Evolutionary conservation across 2,797 vertebrate genomes (phyloP), one percentile per base, ranked within the genome.

Genomic region (Schizopygopsis malacanthus): DNA sequence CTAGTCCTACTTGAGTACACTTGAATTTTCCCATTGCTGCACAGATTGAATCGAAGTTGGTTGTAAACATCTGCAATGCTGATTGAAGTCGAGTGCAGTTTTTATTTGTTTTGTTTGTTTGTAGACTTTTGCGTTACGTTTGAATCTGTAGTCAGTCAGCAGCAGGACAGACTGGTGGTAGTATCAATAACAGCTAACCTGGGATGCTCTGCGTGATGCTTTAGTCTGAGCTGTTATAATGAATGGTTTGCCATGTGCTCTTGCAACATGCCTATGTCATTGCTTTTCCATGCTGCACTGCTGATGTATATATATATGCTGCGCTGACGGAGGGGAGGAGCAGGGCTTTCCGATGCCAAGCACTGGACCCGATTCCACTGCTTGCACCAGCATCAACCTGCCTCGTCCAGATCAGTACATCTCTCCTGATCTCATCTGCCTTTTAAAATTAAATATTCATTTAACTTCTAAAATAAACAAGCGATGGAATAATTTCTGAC

Each of bases 211-310:
- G 37, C 73, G 90, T 72, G 81, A 76, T 85, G 63, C 50, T 90
- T 87, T 87, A 85, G 89, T 85, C 88, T 81, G 43, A 7, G 33
- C 65, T 65, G 86, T 70, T 72, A 72, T 78, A 90, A 87, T 93
- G 91, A 93, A 93, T 94, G 94, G 93, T 90, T 90, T 88, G 92
- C 92, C 90, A 90, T 93, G 92, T 93, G 94, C 94, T 94, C 93
- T 92, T 92, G 95, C 94, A 94, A 95, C 95, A 95, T 94, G 95
- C 95, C 95, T 95, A 92, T 91, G 88, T 91, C 94, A 95, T 96
- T 91, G 95, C 95, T 96, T 95, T 93, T 92, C 95, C 94, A 93
- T 94, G 95, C 94, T 94, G 86, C 94, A 91, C 94, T 93, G 94
- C 95, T 95, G 92, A 16, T 41, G n/a, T 22, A 61, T 59, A 12